Evolutionary conservation across 2,888 invertebrate species (phyloP).

Genomic region (Seira sanloemensis): DNA sequence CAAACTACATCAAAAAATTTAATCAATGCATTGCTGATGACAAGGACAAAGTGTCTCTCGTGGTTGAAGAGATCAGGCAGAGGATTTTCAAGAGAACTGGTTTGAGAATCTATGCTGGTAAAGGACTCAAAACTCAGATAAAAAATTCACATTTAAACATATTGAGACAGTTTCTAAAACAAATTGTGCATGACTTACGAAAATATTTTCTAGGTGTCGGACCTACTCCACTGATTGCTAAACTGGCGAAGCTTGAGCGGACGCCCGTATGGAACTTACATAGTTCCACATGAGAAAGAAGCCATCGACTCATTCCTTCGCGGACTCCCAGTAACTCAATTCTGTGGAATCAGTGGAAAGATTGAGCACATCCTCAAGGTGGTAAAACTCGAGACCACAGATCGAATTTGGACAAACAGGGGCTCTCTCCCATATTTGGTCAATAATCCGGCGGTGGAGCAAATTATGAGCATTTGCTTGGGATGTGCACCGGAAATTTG

Average conservation of each 20-base stretch:
- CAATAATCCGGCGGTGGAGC: background rate
- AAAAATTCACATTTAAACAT: no score
- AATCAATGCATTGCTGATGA: background rate
- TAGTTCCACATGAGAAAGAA: background rate
- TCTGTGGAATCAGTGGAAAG: background rate
- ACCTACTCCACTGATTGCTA: slow-evolving; percentile 3
- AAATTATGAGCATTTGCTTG: background rate
- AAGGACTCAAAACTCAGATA: no score
- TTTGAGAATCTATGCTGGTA: background rate
- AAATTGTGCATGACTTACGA: no score
- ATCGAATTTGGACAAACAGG: slow-evolving; percentile 1
- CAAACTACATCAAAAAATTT: background rate
- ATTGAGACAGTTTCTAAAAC: no score
- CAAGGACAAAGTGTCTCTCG: background rate
- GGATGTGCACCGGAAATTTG: background rate
- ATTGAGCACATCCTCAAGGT: background rate
- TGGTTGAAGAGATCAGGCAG: background rate
- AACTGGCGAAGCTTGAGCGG: background rate
- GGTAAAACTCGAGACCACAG: background rate
- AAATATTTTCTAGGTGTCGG: slow-evolving; percentile 4
- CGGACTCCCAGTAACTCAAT: background rate
- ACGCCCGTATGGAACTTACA: background rate
- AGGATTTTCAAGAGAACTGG: background rate
- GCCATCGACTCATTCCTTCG: background rate
- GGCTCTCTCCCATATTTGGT: background rate